Base-by-base conservation (phyloP, 2,888 invertebrate genomes). In the Leptinotarsa peninsularis region DNA sequence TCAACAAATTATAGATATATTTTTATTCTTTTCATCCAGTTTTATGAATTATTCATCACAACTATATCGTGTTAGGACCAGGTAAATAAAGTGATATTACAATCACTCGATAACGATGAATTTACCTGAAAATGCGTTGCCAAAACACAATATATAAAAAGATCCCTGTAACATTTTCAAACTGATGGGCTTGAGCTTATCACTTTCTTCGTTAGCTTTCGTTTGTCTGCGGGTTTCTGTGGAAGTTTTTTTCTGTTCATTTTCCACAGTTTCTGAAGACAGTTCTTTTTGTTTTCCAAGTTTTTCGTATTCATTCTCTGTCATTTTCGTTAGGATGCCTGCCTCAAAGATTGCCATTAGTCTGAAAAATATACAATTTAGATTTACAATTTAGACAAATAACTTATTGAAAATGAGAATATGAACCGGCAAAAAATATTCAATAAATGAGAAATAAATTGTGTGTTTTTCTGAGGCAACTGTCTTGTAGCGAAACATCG, bases 261-360 rank as follows among this genome's bases (percentile, higher is more conserved):
- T 77, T 14, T 82, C 83, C 10, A 87, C 85, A n/a, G 89, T 89
- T 71, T 86, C 87, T 21, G 84, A 87, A 23, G 86, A 86, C n/a
- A 88, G 1, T 88, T 82, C 90, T 86, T 88, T 89, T 80, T 88
- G 89, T 89, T 92, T 89, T 76, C 93, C 93, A 79, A 94, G 90
- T 78, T 92, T 93, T 84, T 91, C 93, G 84, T 94, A 94, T 83
- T 94, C 94, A 71, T 93, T 93, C 80, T 92, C 92, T 0, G 94
- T 94, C 90, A 94, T 94, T 88, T 94, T 94, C 0, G 93, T 92
- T 71, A 94, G 87, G 67, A 94, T 94, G 3, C 94, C 94, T 1
- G 93, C 93, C 88, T 94, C 94, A 82, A 94, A 94, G 7, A 94
- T 89, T 54, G 92, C 91, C 90, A 94, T 93, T 2, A 94, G 88